A percentile compares a stretch with the other conserved stretches of the same genome.
phyloP scores from a whole-genome alignment of 2,888 invertebrate genomes.

The Papilio elwesi region DNA sequence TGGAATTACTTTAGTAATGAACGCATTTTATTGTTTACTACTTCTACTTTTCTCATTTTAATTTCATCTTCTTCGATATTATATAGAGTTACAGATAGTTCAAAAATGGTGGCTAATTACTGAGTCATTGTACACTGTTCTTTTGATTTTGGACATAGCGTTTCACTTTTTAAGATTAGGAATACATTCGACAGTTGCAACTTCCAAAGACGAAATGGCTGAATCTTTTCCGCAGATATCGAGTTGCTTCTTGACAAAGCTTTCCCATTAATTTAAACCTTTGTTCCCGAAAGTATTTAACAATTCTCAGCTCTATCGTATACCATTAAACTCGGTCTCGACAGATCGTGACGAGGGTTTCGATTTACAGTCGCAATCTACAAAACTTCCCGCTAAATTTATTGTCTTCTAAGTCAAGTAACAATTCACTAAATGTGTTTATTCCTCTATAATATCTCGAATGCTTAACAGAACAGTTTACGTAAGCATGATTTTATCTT shows the following conservation, averaged over 20 bases:
- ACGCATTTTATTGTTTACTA: too few species aligned
- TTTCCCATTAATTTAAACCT: constrained; percentile 20
- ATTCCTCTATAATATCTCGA: neutral
- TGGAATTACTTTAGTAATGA: constrained; percentile 11
- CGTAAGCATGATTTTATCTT: too few species aligned
- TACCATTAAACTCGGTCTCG: constrained; percentile 19
- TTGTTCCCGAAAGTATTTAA: constrained; percentile 22
- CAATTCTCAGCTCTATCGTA: constrained; percentile 10
- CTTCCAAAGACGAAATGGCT: neutral
- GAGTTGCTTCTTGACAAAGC: constrained; percentile 11
- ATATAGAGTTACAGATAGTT: too few species aligned
- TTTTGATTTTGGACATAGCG: too few species aligned
- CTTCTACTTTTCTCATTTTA: too few species aligned
- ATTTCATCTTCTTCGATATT: too few species aligned
- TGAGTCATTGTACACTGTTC: too few species aligned
- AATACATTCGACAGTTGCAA: neutral
- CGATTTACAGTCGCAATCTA: constrained; percentile 22
- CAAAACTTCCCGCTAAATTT: constrained; percentile 18
- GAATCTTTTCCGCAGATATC: neutral
- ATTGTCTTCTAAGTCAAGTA: constrained; percentile 10
- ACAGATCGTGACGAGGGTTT: constrained; percentile 25
- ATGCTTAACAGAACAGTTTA: neutral
- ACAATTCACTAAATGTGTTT: neutral
- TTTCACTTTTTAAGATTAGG: too few species aligned
- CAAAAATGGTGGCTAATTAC: too few species aligned